phyloP scores from a whole-genome alignment of 2,888 invertebrate genomes.

The Cinara cedri region DNA sequence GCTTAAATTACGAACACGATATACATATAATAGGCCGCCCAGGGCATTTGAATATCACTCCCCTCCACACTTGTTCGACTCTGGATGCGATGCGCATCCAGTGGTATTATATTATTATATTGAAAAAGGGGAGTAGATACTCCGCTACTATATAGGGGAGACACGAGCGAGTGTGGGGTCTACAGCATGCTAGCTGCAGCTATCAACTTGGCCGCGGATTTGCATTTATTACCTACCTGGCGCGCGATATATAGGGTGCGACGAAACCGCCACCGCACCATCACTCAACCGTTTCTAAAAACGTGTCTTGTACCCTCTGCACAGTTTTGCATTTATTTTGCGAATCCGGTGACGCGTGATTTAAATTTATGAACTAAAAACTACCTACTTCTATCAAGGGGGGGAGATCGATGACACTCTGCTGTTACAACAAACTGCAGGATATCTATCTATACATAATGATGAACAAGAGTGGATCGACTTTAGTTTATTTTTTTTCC shows the following conservation, averaged over 20 bases:
- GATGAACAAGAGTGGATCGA: slow-evolving; percentile 36
- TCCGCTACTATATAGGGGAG: not conserved
- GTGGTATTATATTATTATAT: slow-evolving; percentile 43
- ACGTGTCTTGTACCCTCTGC: slow-evolving; percentile 47
- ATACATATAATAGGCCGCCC: not conserved
- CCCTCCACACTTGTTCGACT: not conserved
- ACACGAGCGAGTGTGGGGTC: not conserved
- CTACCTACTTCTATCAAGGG: not conserved
- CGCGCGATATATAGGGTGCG: slow-evolving; percentile 3
- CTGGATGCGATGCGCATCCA: slow-evolving; percentile 34
- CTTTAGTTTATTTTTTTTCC: slow-evolving; percentile 27
- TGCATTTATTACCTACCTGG: slow-evolving; percentile 56
- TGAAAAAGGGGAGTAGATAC: slow-evolving; percentile 42
- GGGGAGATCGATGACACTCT: slow-evolving; percentile 47
- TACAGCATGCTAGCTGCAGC: not conserved
- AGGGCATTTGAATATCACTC: slow-evolving; percentile 47
- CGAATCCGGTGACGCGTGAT: slow-evolving; percentile 47
- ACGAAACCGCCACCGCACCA: slow-evolving; percentile 33
- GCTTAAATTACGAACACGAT: slow-evolving; percentile 52
- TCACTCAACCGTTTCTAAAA: slow-evolving; percentile 45
- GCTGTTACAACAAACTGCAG: slow-evolving; percentile 23
- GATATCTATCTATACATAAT: slow-evolving; percentile 6
- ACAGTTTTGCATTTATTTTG: slow-evolving; percentile 54
- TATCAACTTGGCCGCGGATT: slow-evolving; percentile 48
- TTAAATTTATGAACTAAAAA: slow-evolving; percentile 53